Evolutionary conservation across 2,797 vertebrate genomes (phyloP), one percentile per base, ranked within the genome.

Genomic region (Triplophysa yarkandensis): DNA sequence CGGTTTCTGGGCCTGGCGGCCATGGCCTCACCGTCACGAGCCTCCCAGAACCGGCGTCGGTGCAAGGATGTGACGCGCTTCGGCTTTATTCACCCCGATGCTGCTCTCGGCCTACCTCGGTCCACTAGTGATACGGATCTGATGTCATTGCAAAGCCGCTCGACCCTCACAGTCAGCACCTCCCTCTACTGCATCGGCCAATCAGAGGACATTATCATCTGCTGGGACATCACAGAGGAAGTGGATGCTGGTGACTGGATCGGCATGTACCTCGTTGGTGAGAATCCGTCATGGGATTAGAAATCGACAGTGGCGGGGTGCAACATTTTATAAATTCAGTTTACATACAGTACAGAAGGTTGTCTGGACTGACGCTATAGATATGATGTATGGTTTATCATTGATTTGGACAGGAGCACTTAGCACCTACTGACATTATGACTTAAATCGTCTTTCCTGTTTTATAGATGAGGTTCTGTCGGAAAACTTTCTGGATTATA

Each of bases 161-260:
- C 97, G 82, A 98, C 95, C 0, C 92, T 99, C 43, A 94, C 93
- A 81, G 93, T 95, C 88, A 98, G 92, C 91, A 92, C 93, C 84
- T 96, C 94, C 74, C 92, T 92, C 86, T 98, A 96, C 81, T 92
- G 91, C 79, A 93, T 99, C 0, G 94, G 96, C 68, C 95, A 97
- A 80, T 94, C 95, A 0, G 93, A 96, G 72, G 94, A 96, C 84
- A 89, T 99, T 25, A 88, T 96, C 65, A 94, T 99, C 83, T 94
- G 93, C 65, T 99, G 98, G 98, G 96, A 99, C 90, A 97, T 99
- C 88, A 98, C 96, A 78, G 98, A 99, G 78, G 96, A 98, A 34
- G 98, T 99, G 77, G 97, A 98, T 21, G 94, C 97, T 2, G 96
- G 96, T 6, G 97, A 99, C 86, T 99, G 97, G 98, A 98, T 99